A percentile compares a stretch with the other conserved stretches of the same genome.
Evolutionary conservation across 2,888 invertebrate genomes (phyloP).

Genomic region (Acronicta alni): DNA sequence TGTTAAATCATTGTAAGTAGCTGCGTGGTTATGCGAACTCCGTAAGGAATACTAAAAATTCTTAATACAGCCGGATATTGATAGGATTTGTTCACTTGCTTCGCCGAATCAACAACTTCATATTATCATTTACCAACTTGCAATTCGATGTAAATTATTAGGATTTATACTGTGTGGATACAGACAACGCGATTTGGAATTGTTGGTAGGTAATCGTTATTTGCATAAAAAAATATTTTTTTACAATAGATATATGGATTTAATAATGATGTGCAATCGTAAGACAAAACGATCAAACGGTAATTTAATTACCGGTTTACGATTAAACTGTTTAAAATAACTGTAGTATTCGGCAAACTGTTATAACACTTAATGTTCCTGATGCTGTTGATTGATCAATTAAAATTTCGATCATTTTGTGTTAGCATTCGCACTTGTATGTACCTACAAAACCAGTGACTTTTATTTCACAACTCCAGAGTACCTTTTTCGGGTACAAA

Average conservation of each 20-base stretch:
- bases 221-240: too few relatives aligned
- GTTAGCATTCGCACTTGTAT: conserved; percentile 2
- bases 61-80: conserved; percentile 39
- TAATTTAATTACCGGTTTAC: conserved; percentile 8
- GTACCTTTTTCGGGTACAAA: conserved; percentile 32
- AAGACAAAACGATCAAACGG: conserved; percentile 1
- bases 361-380: conserved; percentile 17
- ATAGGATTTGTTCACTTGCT: conserved; percentile 3
- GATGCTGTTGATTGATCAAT: conserved; percentile 40
- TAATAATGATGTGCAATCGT: neutral
- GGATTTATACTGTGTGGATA: too few relatives aligned
- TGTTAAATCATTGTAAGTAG: conserved; percentile 45
- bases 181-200: too few relatives aligned
- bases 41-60: conserved; percentile 36
- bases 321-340: conserved; percentile 14
- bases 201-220: too few relatives aligned
- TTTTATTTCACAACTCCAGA: conserved; percentile 25
- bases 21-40: conserved; percentile 37
- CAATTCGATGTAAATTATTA: neutral
- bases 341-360: conserved; percentile 9
- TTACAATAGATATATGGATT: too few relatives aligned
- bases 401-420: conserved; percentile 15
- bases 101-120: neutral
- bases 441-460: conserved; percentile 13
- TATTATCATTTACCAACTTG: too few relatives aligned